A percentile compares a stretch with the other conserved stretches of the same genome.
phyloP scores from a whole-genome alignment of 1,140 invertebrate species.

The Neelides sp. region DNA sequence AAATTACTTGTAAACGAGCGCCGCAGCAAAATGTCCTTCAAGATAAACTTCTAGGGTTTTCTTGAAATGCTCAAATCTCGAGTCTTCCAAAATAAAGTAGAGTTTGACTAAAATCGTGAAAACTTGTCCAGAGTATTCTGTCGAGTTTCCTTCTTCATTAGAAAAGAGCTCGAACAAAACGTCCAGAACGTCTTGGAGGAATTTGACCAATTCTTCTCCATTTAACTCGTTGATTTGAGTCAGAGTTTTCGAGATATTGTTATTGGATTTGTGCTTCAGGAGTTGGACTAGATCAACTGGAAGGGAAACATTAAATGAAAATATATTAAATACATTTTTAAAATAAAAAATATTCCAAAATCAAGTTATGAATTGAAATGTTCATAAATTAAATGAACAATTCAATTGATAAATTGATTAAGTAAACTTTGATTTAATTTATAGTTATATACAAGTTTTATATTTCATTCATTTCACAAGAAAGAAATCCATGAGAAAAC shows the following conservation, averaged over 20 bases:
- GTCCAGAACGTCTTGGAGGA: conserved; percentile 88
- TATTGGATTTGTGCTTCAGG: conserved; percentile 78
- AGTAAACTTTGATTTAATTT: no score
- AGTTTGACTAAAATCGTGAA: conserved; percentile 76
- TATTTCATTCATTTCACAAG: no score
- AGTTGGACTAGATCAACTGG: conserved; percentile 72
- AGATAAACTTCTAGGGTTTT: conserved; percentile 93
- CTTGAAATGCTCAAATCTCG: conserved; percentile 88
- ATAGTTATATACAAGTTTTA: no score
- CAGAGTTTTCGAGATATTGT: conserved; percentile 65
- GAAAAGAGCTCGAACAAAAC: conserved; percentile 88
- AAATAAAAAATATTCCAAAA: conserved; percentile 10
- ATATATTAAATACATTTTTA: conserved; percentile 1
- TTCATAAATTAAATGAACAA: no score
- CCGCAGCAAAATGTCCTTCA: conserved; percentile 84
- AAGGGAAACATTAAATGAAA: conserved; percentile 31
- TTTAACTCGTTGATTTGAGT: conserved; percentile 63
- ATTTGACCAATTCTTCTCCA: conserved; percentile 88
- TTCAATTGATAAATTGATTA: no score
- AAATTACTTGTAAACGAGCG: conserved; percentile 80
- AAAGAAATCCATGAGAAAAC: no score
- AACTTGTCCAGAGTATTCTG: conserved; percentile 54
- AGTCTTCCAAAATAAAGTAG: conserved; percentile 77
- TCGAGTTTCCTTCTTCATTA: conserved; percentile 79
- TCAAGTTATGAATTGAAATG: no score